Evolutionary conservation across 2,797 vertebrate species (phyloP).

Genomic region (Paedocypris micromegethes): DNA sequence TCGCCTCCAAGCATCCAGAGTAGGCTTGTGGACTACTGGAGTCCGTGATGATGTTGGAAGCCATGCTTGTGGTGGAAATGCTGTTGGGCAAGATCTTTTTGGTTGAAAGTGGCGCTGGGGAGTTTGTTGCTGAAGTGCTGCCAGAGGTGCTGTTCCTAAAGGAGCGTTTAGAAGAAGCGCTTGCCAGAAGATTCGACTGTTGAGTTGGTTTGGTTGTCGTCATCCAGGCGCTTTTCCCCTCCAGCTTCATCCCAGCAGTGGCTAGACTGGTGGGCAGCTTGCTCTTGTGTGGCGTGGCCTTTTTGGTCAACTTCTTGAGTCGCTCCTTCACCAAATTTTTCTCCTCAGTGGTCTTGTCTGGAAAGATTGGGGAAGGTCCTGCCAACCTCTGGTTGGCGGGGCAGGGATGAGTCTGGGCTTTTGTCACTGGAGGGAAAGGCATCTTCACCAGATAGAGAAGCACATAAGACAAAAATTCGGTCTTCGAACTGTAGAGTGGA

Average conservation of each 20-base stretch:
- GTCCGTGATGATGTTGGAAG: constrained; percentile 8
- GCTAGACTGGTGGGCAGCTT: constrained; percentile 41
- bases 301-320: constrained; percentile 64
- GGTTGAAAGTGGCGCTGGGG: constrained; percentile 42
- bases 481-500: constrained; percentile 46
- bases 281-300: constrained; percentile 50
- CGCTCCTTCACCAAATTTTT: constrained; percentile 57
- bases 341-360: constrained; percentile 37
- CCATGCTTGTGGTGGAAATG: constrained; percentile 27
- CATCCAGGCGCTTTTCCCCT: constrained; percentile 46
- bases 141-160: constrained; percentile 1
- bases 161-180: constrained; percentile 1
- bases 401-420: constrained; percentile 42
- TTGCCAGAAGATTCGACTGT: background rate
- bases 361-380: background rate
- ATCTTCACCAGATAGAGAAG: constrained; percentile 63
- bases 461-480: constrained; percentile 58
- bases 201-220: constrained; percentile 5
- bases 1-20: constrained; percentile 22
- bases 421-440: constrained; percentile 62
- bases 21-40: constrained; percentile 20
- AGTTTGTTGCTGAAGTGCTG: constrained; percentile 7
- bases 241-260: constrained; percentile 45
- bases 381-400: constrained; percentile 45
- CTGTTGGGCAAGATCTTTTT: constrained; percentile 43